Conservation (phyloP, 2,113 vertebrate species). For the Epinephelus lanceolatus region DNA sequence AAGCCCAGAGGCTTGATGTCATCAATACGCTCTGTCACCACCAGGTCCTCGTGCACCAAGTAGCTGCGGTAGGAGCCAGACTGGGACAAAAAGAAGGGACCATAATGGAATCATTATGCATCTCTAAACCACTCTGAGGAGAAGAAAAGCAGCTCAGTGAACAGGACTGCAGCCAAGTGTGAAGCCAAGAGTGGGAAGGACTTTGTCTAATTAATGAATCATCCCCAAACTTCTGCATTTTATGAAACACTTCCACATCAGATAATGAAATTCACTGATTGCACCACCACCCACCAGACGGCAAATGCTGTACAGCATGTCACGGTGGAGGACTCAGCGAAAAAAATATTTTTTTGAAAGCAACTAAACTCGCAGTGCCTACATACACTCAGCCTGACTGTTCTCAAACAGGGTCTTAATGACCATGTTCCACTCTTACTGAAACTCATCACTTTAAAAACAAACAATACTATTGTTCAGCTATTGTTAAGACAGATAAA, state of each 20-base stretch:
- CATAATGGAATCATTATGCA: neutral
- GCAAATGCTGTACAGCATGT: slow-evolving; percentile 2
- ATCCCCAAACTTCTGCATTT: neutral
- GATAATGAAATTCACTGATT: neutral
- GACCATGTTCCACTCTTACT: neutral
- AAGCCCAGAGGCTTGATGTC: slow-evolving; percentile 91
- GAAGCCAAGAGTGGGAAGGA: neutral
- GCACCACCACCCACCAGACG: neutral
- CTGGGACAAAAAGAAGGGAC: slow-evolving; percentile 67
- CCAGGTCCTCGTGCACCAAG: slow-evolving; percentile 93
- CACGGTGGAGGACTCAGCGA: neutral
- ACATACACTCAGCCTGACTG: neutral
- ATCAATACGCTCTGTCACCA: slow-evolving; percentile 92
- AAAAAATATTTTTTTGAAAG: no score
- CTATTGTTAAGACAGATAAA: no score
- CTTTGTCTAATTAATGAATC: neutral
- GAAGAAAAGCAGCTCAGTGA: slow-evolving; percentile 1
- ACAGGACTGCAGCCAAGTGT: neutral
- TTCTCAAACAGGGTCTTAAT: neutral
- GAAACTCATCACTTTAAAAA: neutral
- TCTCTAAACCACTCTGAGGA: neutral
- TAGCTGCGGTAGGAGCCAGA: slow-evolving; percentile 93
- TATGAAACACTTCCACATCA: neutral
- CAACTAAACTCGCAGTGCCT: neutral
- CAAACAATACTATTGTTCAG: no score